Evolutionary conservation across 1,140 invertebrate species (phyloP).

Genomic region (Adelges cooleyi): DNA sequence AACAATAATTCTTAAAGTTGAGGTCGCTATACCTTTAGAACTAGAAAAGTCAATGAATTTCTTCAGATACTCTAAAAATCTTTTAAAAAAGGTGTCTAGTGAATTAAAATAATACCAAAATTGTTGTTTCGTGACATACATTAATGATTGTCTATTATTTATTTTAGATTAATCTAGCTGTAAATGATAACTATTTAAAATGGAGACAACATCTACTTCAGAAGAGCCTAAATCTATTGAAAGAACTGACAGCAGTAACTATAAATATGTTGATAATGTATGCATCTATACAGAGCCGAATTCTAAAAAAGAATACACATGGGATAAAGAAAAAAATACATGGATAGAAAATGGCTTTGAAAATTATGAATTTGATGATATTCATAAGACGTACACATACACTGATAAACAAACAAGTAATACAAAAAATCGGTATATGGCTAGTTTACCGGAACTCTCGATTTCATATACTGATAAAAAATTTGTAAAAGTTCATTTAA

Average conservation of each 20-base stretch:
- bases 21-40: too few species aligned
- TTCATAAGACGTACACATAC: slow-evolving; percentile 43
- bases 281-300: slow-evolving; percentile 63
- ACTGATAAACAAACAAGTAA: slow-evolving; percentile 31
- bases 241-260: slow-evolving; percentile 38
- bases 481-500: too few species aligned
- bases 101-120: too few species aligned
- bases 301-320: slow-evolving; percentile 53
- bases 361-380: slow-evolving; percentile 43
- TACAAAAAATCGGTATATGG: neutral
- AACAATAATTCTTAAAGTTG: too few species aligned
- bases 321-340: slow-evolving; percentile 48
- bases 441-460: too few species aligned
- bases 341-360: slow-evolving; percentile 41
- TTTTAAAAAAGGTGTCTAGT: too few species aligned
- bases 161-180: too few species aligned
- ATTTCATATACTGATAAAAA: neutral
- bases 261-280: slow-evolving; percentile 52
- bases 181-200: neutral
- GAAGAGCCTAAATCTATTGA: neutral
- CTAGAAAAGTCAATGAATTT: too few species aligned
- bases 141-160: too few species aligned
- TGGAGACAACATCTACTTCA: neutral
- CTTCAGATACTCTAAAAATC: too few species aligned
- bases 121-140: too few species aligned